These are phyloP conservation scores for Drosophila emarginata DNA, from an alignment of 2,888 invertebrate species.

Conservation along the genomic window DNA sequence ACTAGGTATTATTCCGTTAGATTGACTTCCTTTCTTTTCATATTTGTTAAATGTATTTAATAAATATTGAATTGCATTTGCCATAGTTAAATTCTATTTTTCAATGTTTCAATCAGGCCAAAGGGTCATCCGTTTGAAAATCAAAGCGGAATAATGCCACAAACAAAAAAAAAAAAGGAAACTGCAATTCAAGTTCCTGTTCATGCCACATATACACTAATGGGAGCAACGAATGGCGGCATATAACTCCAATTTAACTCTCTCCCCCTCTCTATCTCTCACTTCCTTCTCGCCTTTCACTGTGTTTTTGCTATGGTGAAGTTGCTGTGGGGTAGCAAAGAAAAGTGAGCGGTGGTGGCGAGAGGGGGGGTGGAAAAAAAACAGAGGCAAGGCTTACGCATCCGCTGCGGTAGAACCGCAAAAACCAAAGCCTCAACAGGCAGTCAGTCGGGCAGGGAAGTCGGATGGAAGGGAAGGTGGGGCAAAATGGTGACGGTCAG, in stretches of 20 bases:
- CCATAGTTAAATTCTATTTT: too few species aligned
- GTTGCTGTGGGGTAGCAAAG: background rate
- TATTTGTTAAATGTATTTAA: too few species aligned
- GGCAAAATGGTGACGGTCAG: too few species aligned
- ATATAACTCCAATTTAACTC: too few species aligned
- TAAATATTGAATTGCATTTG: too few species aligned
- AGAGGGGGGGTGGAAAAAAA: background rate
- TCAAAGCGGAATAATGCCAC: background rate
- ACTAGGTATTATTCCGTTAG: too few species aligned
- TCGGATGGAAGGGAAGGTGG: background rate
- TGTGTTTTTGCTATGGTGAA: conserved; percentile 11
- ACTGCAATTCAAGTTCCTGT: background rate
- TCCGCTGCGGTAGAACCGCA: conserved; percentile 76
- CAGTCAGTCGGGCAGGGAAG: background rate
- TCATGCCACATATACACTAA: too few species aligned
- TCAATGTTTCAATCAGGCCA: background rate
- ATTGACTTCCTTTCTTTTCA: too few species aligned
- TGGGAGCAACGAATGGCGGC: too few species aligned
- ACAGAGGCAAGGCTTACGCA: conserved; percentile 35
- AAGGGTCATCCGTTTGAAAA: background rate
- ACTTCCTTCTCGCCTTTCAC: too few species aligned
- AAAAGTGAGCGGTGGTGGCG: too few species aligned
- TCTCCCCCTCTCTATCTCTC: too few species aligned
- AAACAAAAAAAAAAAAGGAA: background rate
- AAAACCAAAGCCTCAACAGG: conserved; percentile 78